These are phyloP conservation scores for Hypanus sabinus DNA, from an alignment of 2,113 vertebrate genomes.

Conservation along the genomic window DNA sequence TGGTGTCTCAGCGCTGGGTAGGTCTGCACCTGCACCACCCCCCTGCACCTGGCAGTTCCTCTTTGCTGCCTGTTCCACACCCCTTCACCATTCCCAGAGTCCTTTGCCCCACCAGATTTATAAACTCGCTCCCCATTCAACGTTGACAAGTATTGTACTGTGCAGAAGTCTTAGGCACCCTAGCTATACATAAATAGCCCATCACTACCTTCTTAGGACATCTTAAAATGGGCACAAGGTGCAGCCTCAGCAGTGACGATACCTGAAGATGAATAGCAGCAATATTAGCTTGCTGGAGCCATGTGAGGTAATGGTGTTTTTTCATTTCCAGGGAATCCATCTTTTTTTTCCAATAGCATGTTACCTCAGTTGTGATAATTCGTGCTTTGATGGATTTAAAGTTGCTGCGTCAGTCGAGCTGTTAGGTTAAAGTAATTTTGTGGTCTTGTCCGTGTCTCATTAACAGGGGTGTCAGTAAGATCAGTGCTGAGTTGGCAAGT, in stretches of 20 bases:
- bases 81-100: too few relatives aligned
- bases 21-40: too few relatives aligned
- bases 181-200: neutral
- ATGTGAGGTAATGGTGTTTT: neutral
- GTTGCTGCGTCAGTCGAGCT: neutral
- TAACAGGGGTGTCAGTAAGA: neutral
- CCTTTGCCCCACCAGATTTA: too few relatives aligned
- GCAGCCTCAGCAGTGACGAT: neutral
- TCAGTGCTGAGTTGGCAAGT: neutral
- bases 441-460: neutral
- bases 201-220: neutral
- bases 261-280: neutral
- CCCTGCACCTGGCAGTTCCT: too few relatives aligned
- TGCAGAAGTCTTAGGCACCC: too few relatives aligned
- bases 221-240: neutral
- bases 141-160: too few relatives aligned
- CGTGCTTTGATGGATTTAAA: neutral
- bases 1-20: too few relatives aligned
- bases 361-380: neutral
- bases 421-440: neutral
- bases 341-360: neutral
- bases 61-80: too few relatives aligned
- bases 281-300: neutral
- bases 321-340: neutral
- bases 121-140: too few relatives aligned